Evolutionary conservation across 2,888 invertebrate genomes (phyloP).

Genomic region (Drosophila eohydei): DNA sequence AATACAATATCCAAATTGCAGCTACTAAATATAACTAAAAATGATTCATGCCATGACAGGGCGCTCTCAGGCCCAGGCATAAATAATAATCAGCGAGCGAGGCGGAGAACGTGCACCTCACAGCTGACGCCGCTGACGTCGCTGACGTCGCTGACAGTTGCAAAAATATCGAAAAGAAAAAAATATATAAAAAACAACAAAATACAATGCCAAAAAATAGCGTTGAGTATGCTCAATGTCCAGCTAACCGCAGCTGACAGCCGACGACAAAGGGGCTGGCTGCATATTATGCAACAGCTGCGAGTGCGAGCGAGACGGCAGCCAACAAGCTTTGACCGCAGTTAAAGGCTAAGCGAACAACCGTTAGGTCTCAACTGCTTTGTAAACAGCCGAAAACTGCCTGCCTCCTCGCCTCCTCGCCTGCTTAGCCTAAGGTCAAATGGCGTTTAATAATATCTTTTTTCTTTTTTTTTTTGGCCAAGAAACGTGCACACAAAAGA

Average conservation of each 20-base stretch:
- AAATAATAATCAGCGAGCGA: constrained; percentile 23
- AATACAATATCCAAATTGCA: background rate
- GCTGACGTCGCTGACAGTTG: constrained; percentile 29
- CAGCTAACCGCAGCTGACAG: constrained; percentile 57
- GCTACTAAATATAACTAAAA: background rate
- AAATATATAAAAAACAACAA: background rate
- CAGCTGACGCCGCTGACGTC: constrained; percentile 17
- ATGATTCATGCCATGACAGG: constrained; percentile 22
- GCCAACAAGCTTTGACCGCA: constrained; percentile 54
- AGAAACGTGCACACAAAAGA: constrained; percentile 44
- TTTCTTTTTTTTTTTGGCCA: constrained; percentile 36
- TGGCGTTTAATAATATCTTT: constrained; percentile 71
- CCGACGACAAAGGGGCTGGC: constrained; percentile 35
- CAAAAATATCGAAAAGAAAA: constrained; percentile 2
- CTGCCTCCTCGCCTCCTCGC: constrained; percentile 6
- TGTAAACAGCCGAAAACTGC: constrained; percentile 50
- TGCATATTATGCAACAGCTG: constrained; percentile 33
- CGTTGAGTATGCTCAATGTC: constrained; percentile 3
- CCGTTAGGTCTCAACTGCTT: constrained; percentile 65
- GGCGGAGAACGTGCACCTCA: constrained; percentile 8
- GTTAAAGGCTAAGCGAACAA: constrained; percentile 62
- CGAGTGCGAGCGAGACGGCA: constrained; percentile 5
- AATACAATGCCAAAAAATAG: constrained; percentile 14
- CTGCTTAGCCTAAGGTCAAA: constrained; percentile 74
- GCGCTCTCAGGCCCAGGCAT: constrained; percentile 8